Evolutionary conservation across 2,113 vertebrate species (phyloP).

Genomic region (Bombycilla garrulus): DNA sequence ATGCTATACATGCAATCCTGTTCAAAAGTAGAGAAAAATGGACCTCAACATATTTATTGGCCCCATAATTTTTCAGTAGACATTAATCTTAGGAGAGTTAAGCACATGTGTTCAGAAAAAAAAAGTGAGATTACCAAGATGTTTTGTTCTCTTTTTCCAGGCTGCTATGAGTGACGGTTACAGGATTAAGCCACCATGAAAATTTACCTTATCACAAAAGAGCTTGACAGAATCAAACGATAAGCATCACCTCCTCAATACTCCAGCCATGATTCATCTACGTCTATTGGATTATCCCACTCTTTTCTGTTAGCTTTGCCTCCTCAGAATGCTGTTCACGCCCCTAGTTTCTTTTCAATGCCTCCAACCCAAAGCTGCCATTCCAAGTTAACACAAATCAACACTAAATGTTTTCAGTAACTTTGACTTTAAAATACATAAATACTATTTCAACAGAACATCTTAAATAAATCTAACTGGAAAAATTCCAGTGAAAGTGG

Average conservation of each 20-base stretch:
- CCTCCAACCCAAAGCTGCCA: background rate
- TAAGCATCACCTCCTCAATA: background rate
- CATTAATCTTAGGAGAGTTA: background rate
- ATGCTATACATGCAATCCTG: background rate
- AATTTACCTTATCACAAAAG: constrained; percentile 8
- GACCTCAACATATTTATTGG: background rate
- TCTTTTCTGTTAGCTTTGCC: background rate
- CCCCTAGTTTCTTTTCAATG: background rate
- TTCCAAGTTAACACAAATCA: background rate
- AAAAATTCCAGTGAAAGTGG: background rate
- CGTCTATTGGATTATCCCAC: background rate
- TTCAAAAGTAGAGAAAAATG: background rate
- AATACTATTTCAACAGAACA: background rate
- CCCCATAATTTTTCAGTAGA: background rate
- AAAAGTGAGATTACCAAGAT: background rate
- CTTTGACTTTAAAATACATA: background rate
- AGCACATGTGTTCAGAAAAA: background rate
- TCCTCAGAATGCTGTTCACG: background rate
- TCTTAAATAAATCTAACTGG: background rate
- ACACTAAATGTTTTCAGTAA: background rate
- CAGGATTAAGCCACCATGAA: background rate
- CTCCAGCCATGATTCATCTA: background rate
- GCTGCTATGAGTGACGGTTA: background rate
- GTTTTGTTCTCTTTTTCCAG: background rate
- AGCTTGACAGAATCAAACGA: background rate